phyloP scores from a whole-genome alignment of 2,113 vertebrate species.

The Apodemus speciosus region DNA sequence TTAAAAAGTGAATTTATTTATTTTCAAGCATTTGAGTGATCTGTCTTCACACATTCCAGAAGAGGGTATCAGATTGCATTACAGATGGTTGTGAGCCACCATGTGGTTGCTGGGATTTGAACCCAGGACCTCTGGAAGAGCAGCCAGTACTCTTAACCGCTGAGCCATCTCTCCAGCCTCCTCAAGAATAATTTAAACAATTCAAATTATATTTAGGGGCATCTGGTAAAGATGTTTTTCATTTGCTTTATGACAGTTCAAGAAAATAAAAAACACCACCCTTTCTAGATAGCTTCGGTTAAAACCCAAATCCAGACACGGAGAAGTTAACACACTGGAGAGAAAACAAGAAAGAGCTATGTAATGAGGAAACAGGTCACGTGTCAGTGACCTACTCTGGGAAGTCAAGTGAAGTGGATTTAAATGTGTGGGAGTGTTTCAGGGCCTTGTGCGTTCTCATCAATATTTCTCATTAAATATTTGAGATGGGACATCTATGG shows the following conservation, averaged over 20 bases:
- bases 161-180: too few species aligned
- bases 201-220: conserved; percentile 25
- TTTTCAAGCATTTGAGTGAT: too few species aligned
- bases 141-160: too few species aligned
- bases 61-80: too few species aligned
- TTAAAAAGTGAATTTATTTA: too few species aligned
- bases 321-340: conserved; percentile 10
- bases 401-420: conserved; percentile 33
- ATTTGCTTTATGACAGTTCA: conserved; percentile 52
- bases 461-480: conserved; percentile 42
- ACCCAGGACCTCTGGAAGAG: too few species aligned
- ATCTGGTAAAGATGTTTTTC: conserved; percentile 57
- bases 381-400: conserved; percentile 49
- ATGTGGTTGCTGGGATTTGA: too few species aligned
- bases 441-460: conserved; percentile 15
- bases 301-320: conserved; percentile 27
- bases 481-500: conserved; percentile 23
- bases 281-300: conserved; percentile 36
- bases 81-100: too few species aligned
- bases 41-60: too few species aligned
- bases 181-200: conserved; percentile 4
- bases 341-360: conserved; percentile 21
- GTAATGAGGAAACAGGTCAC: background rate
- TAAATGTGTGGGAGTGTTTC: background rate
- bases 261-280: rapidly evolving